Percentiles rank a stretch among this genome's conserved stretches.
Evolutionary conservation across 2,888 invertebrate genomes (phyloP).

Genomic region (Lissonota sp.): DNA sequence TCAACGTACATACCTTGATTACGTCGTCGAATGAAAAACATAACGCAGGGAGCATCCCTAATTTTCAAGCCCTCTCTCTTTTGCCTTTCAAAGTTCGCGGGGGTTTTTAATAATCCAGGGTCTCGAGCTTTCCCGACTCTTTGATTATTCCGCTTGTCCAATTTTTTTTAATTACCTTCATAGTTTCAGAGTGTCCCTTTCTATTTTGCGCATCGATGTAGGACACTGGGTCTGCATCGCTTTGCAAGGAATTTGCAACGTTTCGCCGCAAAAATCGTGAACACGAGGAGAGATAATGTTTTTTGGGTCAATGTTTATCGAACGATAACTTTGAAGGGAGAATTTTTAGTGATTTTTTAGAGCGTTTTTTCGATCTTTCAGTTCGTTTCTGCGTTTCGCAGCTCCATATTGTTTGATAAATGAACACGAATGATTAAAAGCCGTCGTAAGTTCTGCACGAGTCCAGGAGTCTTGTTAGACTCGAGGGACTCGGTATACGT

Average conservation of each 20-base stretch:
- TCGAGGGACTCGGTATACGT: constrained; percentile 39
- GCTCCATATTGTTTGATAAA: constrained; percentile 55
- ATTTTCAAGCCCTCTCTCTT: constrained; percentile 12
- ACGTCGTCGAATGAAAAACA: neutral
- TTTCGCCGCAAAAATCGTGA: no score
- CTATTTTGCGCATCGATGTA: neutral
- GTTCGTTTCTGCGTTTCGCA: no score
- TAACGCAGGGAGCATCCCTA: constrained; percentile 16
- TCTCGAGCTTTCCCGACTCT: constrained; percentile 27
- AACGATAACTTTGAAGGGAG: neutral
- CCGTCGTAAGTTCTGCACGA: constrained; percentile 21
- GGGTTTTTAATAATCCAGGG: constrained; percentile 43
- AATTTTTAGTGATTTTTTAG: no score
- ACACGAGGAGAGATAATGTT: no score
- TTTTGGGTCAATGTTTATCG: constrained; percentile 3
- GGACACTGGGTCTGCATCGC: neutral
- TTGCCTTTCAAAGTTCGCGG: neutral
- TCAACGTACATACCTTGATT: no score
- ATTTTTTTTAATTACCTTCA: constrained; percentile 28
- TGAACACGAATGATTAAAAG: constrained; percentile 70
- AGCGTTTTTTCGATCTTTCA: no score
- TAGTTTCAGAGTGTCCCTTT: constrained; percentile 1
- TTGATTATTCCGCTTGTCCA: constrained; percentile 42
- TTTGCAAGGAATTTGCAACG: no score
- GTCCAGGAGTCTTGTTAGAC: neutral